Percentiles rank a stretch among this genome's conserved stretches.
Conservation (phyloP, 2,797 vertebrate genomes). For the Knipowitschia caucasica region DNA sequence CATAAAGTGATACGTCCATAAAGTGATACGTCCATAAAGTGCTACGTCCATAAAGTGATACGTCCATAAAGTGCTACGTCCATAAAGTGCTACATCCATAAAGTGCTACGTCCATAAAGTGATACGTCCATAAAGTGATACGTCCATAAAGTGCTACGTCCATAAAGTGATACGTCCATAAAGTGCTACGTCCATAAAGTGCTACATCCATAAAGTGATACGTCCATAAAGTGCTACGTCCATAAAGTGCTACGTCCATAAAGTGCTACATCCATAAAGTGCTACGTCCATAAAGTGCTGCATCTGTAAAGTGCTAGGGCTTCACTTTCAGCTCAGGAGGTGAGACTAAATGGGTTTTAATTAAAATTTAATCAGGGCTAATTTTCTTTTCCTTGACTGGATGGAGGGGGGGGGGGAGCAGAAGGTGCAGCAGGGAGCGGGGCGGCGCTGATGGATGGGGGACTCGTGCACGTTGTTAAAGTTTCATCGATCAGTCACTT, state of each 20-base stretch:
- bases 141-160: slow-evolving; percentile 35
- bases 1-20: slow-evolving; percentile 32
- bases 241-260: slow-evolving; percentile 32
- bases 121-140: too few relatives aligned
- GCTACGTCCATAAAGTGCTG: slow-evolving; percentile 36
- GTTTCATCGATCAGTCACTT: slow-evolving; percentile 72
- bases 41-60: slow-evolving; percentile 34
- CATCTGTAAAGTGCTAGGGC: too few relatives aligned
- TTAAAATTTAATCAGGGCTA: slow-evolving; percentile 80
- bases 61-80: slow-evolving; percentile 35
- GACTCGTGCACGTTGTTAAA: slow-evolving; percentile 71
- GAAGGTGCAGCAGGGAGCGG: slow-evolving; percentile 33
- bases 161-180: slow-evolving; percentile 26
- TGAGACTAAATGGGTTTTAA: slow-evolving; percentile 70
- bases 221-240: slow-evolving; percentile 34
- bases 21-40: slow-evolving; percentile 34
- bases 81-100: slow-evolving; percentile 34
- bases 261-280: too few relatives aligned
- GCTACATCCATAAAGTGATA: slow-evolving; percentile 40
- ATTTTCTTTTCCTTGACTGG: slow-evolving; percentile 64
- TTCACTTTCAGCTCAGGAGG: too few relatives aligned
- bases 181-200: slow-evolving; percentile 37
- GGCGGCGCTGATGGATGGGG: slow-evolving; percentile 69
- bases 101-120: slow-evolving; percentile 37
- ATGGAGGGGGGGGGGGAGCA: slow-evolving; percentile 54